Evolutionary conservation across 2,113 vertebrate species (phyloP), one percentile per base, ranked within the genome.

Genomic region (Microcebus tavaratra): DNA sequence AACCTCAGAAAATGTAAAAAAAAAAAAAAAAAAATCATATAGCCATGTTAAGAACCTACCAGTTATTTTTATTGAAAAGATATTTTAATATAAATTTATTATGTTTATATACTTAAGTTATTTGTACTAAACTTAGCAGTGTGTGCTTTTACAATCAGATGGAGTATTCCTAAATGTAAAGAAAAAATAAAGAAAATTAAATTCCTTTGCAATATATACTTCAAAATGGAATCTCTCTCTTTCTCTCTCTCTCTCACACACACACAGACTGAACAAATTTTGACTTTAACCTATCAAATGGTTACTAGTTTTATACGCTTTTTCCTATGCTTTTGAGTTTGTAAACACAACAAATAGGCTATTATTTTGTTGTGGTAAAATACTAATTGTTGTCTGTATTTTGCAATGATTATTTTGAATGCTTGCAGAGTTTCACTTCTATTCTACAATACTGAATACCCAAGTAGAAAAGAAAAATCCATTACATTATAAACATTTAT

Each of bases 341-440:
- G 42, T 50, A 76, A 15, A 73, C 12, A 91, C 79, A 79, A 31
- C 25, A 88, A 53, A 78, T 45, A 93, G 15, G 6, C 3, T 7
- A 61, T 42, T 42, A 12, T 53, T 6, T 25, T 45, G 14, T 8
- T 89, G 2, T 79, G 15, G 42, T 63, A 84, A 68, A 78, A 68
- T 42, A 45, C 34, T 63, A 57, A 39, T 68, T 85, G 6, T 48
- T 57, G 5, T 27, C 82, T 48, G 17, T 36, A 36, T 68, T 88
- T 91, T 95, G 9, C 10, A 75, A 50, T 82, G 36, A 91, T 96
- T 91, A 67, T 89, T 91, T 50, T 89, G 31, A 82, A 25, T 83
- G 17, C 8, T 63, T 53, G 18, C 27, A 70, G 31, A 65, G 14
- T 72, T 91, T 85, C 25, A 50, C 15, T 92, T 1, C 50, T 25